These are phyloP conservation scores for Percopsis transmontana DNA, from an alignment of 2,113 vertebrate species.

Conservation along the genomic window DNA sequence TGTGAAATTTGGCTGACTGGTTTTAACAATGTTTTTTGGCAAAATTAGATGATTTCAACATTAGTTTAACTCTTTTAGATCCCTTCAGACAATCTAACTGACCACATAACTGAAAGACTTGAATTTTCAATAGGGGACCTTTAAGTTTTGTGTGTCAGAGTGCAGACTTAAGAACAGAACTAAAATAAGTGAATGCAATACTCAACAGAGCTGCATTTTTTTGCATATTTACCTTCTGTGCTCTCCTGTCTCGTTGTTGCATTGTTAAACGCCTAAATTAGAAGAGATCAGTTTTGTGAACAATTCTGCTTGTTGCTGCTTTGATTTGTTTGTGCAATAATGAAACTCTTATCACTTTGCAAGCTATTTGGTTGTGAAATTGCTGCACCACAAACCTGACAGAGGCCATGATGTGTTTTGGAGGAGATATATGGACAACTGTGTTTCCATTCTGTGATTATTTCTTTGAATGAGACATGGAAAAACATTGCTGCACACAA, in stretches of 20 bases:
- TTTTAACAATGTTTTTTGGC: too few species aligned
- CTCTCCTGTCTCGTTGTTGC: slow-evolving; percentile 60
- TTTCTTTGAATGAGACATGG: slow-evolving; percentile 37
- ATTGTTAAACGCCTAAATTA: slow-evolving; percentile 76
- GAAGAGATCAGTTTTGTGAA: slow-evolving; percentile 73
- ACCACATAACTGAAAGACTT: slow-evolving; percentile 20
- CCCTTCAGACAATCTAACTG: too few species aligned
- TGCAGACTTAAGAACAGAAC: slow-evolving; percentile 53
- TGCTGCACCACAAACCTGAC: slow-evolving; percentile 68
- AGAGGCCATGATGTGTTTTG: slow-evolving; percentile 69
- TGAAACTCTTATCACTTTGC: slow-evolving; percentile 75
- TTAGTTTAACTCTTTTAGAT: too few species aligned
- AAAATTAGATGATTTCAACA: too few species aligned
- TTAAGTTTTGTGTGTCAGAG: slow-evolving; percentile 46
- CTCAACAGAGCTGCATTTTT: slow-evolving; percentile 57
- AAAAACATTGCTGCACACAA: too few species aligned
- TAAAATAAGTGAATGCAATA: slow-evolving; percentile 67
- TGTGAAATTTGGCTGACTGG: too few species aligned
- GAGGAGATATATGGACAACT: slow-evolving; percentile 55
- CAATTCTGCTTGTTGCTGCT: slow-evolving; percentile 70
- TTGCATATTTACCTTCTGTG: slow-evolving; percentile 60
- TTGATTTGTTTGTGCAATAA: slow-evolving; percentile 75
- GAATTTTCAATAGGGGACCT: slow-evolving; percentile 48
- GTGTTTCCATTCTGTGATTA: slow-evolving; percentile 55
- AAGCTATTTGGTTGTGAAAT: slow-evolving; percentile 78